A percentile compares a stretch with the other conserved stretches of the same genome.
Evolutionary conservation across 2,797 vertebrate genomes (phyloP).

Genomic region (Lycodopsis pacificus): DNA sequence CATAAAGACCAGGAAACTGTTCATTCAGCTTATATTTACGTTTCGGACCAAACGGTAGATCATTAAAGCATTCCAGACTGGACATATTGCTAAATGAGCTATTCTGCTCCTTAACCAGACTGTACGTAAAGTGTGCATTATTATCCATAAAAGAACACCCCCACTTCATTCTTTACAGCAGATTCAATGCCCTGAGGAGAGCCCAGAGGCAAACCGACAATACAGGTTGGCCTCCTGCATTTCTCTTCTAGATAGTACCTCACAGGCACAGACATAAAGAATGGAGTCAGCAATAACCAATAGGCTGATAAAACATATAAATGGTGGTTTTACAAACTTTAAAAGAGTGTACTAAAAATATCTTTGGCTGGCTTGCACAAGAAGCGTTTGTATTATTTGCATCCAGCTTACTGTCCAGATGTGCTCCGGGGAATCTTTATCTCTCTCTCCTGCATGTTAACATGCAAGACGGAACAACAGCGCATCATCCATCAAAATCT

Average conservation of each 20-base stretch:
- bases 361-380: not conserved
- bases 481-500: not conserved
- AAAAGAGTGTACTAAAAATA: conserved; percentile 9
- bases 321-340: conserved; percentile 12
- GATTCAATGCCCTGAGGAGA: conserved; percentile 21
- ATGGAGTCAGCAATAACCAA: not conserved
- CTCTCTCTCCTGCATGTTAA: not conserved
- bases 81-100: not conserved
- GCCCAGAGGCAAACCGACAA: conserved; percentile 21
- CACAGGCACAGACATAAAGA: conserved; percentile 27
- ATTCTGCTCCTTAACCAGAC: not conserved
- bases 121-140: not conserved
- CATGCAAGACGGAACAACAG: not conserved
- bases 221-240: conserved; percentile 5
- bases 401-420: not conserved
- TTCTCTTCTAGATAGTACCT: conserved; percentile 35
- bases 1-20: not conserved
- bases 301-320: conserved; percentile 36
- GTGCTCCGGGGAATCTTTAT: not conserved
- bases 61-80: not conserved
- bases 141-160: not conserved
- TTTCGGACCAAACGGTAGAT: not conserved
- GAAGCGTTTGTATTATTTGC: not conserved
- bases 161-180: conserved; percentile 1
- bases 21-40: not conserved